phyloP scores from a whole-genome alignment of 2,888 invertebrate genomes.

The Lepidochrysops patricia region DNA sequence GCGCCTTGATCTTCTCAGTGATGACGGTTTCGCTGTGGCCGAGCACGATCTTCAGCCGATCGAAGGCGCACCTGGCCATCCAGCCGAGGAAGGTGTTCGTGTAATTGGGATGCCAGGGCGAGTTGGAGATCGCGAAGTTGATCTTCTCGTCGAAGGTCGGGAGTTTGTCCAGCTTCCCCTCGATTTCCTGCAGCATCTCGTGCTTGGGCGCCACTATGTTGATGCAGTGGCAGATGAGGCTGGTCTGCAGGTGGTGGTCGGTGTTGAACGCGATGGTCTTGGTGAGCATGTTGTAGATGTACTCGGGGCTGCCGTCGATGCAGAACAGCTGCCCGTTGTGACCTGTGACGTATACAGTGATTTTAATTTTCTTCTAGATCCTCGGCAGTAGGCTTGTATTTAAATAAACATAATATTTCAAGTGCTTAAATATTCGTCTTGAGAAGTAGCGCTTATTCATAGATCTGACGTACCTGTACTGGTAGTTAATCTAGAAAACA shows the following conservation, averaged over 20 bases:
- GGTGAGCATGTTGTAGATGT: slow-evolving; percentile 73
- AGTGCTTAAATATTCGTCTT: no score
- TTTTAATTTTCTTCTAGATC: neutral
- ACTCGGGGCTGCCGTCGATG: slow-evolving; percentile 87
- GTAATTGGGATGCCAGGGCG: slow-evolving; percentile 53
- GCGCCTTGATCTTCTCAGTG: slow-evolving; percentile 65
- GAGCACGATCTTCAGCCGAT: slow-evolving; percentile 70
- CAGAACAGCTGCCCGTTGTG: slow-evolving; percentile 78
- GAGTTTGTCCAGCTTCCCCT: slow-evolving; percentile 63
- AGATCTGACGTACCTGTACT: no score
- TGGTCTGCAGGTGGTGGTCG: slow-evolving; percentile 71
- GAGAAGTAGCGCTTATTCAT: no score
- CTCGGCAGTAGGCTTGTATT: no score
- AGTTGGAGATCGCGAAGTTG: slow-evolving; percentile 50
- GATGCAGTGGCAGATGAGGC: slow-evolving; percentile 71
- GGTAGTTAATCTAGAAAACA: no score
- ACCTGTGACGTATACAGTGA: slow-evolving; percentile 33
- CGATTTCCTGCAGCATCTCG: slow-evolving; percentile 45
- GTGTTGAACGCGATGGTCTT: slow-evolving; percentile 58
- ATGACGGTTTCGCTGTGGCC: slow-evolving; percentile 57
- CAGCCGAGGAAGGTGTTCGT: slow-evolving; percentile 40
- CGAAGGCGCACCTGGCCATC: slow-evolving; percentile 46
- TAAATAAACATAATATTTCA: no score
- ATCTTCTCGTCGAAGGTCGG: slow-evolving; percentile 75
- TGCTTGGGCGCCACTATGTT: slow-evolving; percentile 61